Conservation (phyloP, 2,888 invertebrate genomes). For the Blastobasis adustella region DNA sequence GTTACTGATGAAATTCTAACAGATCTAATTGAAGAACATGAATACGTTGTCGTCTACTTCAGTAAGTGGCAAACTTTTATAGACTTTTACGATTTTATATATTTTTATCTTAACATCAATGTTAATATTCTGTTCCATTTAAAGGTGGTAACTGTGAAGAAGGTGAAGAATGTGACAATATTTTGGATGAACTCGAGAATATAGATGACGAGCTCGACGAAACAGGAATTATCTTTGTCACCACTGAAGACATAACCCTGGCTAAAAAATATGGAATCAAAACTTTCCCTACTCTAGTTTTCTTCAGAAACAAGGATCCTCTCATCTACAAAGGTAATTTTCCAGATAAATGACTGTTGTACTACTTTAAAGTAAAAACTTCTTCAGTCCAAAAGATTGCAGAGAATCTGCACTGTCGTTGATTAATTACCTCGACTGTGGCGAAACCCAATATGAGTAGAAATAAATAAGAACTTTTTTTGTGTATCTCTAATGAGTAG, state of each 20-base stretch:
- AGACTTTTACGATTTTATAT: neutral
- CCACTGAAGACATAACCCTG: slow-evolving; percentile 87
- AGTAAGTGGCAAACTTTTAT: slow-evolving; percentile 76
- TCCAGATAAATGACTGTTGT: too few species aligned
- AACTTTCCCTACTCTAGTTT: slow-evolving; percentile 87
- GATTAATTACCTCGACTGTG: too few species aligned
- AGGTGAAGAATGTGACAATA: slow-evolving; percentile 89
- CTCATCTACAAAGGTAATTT: slow-evolving; percentile 80
- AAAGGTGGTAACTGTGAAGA: slow-evolving; percentile 88
- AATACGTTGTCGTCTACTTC: slow-evolving; percentile 96
- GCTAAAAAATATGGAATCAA: slow-evolving; percentile 92
- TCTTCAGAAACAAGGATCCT: slow-evolving; percentile 94
- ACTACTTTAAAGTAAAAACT: too few species aligned
- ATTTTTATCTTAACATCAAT: neutral
- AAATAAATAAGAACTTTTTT: too few species aligned
- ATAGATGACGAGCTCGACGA: slow-evolving; percentile 96
- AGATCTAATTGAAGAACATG: slow-evolving; percentile 90
- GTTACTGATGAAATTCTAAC: slow-evolving; percentile 93
- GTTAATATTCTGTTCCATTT: slow-evolving; percentile 14
- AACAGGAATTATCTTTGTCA: slow-evolving; percentile 94
- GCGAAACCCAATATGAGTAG: too few species aligned
- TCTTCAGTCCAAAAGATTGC: too few species aligned
- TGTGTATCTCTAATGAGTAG: too few species aligned
- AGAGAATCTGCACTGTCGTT: too few species aligned
- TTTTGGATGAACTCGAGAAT: slow-evolving; percentile 89